phyloP scores from a whole-genome alignment of 2,888 invertebrate genomes.

The Mesochorus sp. region DNA sequence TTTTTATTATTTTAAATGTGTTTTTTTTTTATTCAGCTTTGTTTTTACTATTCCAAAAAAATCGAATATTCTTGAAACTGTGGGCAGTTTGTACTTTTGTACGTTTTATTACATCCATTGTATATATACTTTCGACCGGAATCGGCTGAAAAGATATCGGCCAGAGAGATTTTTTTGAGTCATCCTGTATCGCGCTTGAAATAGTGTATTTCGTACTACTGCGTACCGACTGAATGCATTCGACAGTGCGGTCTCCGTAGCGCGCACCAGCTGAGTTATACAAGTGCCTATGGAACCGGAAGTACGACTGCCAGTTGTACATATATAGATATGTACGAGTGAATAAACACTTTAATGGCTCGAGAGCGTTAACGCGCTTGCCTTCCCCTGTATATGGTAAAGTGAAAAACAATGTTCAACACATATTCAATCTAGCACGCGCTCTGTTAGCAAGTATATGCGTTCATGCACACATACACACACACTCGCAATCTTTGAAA shows the following conservation, averaged over 20 bases:
- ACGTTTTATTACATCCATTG: too few species aligned
- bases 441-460: not conserved
- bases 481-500: not conserved
- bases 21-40: too few species aligned
- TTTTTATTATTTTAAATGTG: too few species aligned
- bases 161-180: not conserved
- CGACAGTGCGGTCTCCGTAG: conserved; percentile 50
- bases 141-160: too few species aligned
- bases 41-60: too few species aligned
- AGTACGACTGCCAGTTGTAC: conserved; percentile 46
- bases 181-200: not conserved
- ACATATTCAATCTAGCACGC: not conserved
- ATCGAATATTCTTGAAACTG: too few species aligned
- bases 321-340: too few species aligned
- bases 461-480: not conserved
- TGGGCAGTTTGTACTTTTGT: too few species aligned
- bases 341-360: conserved; percentile 58
- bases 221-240: conserved; percentile 31
- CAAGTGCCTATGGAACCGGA: conserved; percentile 34
- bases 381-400: not conserved
- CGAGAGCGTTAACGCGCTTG: conserved; percentile 43
- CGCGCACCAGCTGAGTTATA: conserved; percentile 45
- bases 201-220: not conserved
- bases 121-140: too few species aligned
- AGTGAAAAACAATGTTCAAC: conserved; percentile 51